These are phyloP conservation scores for Dryas iulia DNA, from an alignment of 1,140 invertebrate genomes.

Conservation along the genomic window DNA sequence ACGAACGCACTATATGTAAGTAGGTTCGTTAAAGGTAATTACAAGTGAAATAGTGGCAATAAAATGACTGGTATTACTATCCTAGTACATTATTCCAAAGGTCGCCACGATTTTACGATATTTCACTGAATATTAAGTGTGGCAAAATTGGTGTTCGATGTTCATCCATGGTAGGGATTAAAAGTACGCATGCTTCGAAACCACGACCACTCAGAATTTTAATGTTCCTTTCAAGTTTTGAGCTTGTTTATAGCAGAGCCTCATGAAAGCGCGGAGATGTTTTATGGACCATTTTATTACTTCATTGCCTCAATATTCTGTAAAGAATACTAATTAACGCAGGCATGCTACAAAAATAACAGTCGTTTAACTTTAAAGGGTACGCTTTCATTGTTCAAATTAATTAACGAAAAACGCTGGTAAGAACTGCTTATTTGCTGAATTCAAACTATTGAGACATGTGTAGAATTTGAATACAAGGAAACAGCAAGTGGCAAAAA, in stretches of 20 bases:
- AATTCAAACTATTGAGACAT: background rate
- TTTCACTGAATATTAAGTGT: constrained; percentile 5
- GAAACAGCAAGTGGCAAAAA: background rate
- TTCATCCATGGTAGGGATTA: background rate
- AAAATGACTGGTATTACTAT: constrained; percentile 15
- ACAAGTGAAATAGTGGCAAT: constrained; percentile 20
- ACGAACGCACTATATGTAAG: constrained; percentile 1
- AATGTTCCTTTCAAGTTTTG: constrained; percentile 27
- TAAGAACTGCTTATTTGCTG: background rate
- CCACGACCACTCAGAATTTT: constrained; percentile 21
- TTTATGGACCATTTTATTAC: constrained; percentile 33
- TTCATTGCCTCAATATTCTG: constrained; percentile 31
- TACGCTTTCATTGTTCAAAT: constrained; percentile 1
- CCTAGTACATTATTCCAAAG: constrained; percentile 12
- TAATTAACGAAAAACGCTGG: constrained; percentile 5
- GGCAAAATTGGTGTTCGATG: constrained; percentile 4
- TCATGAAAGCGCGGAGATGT: constrained; percentile 31
- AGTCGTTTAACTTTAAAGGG: background rate
- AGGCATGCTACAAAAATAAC: constrained; percentile 11
- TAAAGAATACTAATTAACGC: constrained; percentile 29
- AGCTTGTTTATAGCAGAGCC: constrained; percentile 26
- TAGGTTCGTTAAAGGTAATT: constrained; percentile 18
- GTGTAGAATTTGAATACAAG: no score
- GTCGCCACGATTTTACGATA: background rate
- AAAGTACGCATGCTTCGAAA: constrained; percentile 9